Evolutionary conservation across 2,113 vertebrate species (phyloP).

Genomic region (Pica pica): DNA sequence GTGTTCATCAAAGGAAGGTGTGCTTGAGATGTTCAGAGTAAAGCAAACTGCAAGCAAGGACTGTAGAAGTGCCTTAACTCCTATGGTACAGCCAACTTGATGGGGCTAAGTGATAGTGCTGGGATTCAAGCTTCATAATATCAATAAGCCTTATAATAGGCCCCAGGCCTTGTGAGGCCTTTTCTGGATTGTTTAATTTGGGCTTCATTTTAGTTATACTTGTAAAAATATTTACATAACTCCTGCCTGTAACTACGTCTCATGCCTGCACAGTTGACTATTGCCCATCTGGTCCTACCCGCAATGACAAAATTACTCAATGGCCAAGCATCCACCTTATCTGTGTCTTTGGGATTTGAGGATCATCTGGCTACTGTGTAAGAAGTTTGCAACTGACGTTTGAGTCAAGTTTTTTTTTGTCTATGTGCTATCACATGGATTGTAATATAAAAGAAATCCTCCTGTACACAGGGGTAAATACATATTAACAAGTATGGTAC

Average conservation of each 20-base stretch:
- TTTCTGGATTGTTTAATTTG: background rate
- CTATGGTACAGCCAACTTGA: background rate
- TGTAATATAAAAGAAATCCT: background rate
- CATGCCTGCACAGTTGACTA: background rate
- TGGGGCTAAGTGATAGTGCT: background rate
- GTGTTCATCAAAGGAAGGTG: background rate
- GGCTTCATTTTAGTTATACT: background rate
- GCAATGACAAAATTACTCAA: background rate
- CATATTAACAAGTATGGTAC: background rate
- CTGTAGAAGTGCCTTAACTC: background rate
- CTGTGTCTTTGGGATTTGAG: accelerated
- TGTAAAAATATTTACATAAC: background rate
- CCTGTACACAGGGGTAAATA: background rate
- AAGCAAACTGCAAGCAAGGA: background rate
- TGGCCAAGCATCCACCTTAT: background rate
- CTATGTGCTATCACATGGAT: background rate
- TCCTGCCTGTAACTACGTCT: background rate
- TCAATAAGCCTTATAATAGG: background rate
- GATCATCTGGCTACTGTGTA: background rate
- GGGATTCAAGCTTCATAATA: background rate
- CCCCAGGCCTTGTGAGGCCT: background rate
- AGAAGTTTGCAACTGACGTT: background rate
- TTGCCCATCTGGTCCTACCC: background rate
- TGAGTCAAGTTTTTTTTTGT: background rate
- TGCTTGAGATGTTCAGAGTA: background rate